A percentile compares a stretch with the other conserved stretches of the same genome.
These are phyloP conservation scores for Loris lydekkerianus DNA, from an alignment of 2,797 vertebrate species.

Conservation along the genomic window DNA sequence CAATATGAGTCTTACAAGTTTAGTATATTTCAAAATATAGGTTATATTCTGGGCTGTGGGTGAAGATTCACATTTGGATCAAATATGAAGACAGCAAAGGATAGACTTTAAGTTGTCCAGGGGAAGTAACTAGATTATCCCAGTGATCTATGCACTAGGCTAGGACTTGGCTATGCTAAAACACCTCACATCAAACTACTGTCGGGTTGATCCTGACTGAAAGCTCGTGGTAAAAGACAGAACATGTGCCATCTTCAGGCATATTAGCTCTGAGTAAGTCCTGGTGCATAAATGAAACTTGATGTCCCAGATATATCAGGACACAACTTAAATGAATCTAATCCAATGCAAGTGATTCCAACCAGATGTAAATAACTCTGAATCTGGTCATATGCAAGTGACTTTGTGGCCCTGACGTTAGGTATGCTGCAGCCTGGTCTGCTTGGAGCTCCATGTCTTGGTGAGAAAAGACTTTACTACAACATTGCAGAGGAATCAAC, in stretches of 20 bases:
- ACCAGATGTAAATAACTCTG: neutral
- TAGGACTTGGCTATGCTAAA: neutral
- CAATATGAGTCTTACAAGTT: neutral
- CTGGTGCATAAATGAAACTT: neutral
- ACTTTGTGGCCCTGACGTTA: neutral
- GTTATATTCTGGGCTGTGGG: neutral
- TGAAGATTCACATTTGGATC: neutral
- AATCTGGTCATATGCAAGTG: neutral
- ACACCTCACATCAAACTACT: neutral
- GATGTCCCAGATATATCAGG: neutral
- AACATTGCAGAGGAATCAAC: too few species aligned
- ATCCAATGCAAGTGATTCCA: neutral
- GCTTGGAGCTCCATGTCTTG: too few species aligned
- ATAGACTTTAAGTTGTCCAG: neutral
- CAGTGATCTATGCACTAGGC: neutral
- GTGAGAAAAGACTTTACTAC: too few species aligned
- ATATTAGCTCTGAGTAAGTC: neutral
- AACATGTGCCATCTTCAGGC: neutral
- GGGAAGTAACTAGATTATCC: neutral
- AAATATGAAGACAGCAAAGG: neutral
- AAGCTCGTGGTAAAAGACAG: neutral
- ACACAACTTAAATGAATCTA: neutral
- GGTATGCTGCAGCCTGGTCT: neutral
- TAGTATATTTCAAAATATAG: neutral
- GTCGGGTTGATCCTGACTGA: neutral